Conservation (phyloP, 2,888 invertebrate species). For the Sericinus montela region DNA sequence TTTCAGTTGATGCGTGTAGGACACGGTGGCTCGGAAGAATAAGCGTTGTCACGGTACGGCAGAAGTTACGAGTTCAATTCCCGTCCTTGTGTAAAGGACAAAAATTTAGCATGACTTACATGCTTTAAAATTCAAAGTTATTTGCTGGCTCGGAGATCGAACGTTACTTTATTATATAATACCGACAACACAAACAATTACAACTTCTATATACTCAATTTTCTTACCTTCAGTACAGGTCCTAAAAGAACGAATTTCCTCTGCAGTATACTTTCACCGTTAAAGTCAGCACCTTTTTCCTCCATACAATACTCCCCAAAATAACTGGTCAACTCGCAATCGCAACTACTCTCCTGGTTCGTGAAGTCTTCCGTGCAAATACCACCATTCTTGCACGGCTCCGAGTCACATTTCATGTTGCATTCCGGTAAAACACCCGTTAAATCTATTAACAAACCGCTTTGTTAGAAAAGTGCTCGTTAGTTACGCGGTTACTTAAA, state of each 20-base stretch:
- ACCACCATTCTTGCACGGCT: slow-evolving; percentile 93
- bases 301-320: slow-evolving; percentile 93
- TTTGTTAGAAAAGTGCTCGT: background rate
- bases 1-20: no score
- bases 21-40: no score
- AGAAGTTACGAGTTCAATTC: no score
- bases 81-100: no score
- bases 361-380: slow-evolving; percentile 93
- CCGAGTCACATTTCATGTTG: slow-evolving; percentile 92
- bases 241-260: slow-evolving; percentile 86
- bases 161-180: no score
- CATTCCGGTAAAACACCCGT: slow-evolving; percentile 89
- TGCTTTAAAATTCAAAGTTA: no score
- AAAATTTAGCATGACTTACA: no score
- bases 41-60: no score
- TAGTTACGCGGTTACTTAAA: background rate
- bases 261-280: slow-evolving; percentile 90
- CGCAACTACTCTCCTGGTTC: slow-evolving; percentile 90
- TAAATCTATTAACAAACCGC: slow-evolving; percentile 52
- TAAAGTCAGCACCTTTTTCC: slow-evolving; percentile 94
- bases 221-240: slow-evolving; percentile 77
- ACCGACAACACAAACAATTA: no score
- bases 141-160: no score
- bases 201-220: no score
- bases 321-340: slow-evolving; percentile 94